Evolutionary conservation across 2,888 invertebrate genomes (phyloP), one percentile per base, ranked within the genome.

Genomic region (Microdon myrmicae): DNA sequence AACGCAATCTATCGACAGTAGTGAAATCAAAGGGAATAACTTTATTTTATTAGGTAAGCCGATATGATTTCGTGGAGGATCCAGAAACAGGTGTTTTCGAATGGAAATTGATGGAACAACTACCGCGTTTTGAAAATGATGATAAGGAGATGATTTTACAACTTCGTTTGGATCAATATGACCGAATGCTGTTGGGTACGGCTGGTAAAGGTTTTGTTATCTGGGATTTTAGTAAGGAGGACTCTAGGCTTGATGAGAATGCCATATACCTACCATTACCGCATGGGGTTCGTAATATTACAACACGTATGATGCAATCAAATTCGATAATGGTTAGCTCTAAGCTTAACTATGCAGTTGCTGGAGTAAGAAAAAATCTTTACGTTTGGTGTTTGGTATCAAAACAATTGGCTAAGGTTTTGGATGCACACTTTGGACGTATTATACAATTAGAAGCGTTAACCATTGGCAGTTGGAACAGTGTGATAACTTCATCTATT

Each of bases 361-460:
- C 96, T 23, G 97, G 96, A 2, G 96, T 98, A 1, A 87, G 94
- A 69, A 96, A 96, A 79, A 95, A 90, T 77, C 83, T 98, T 0
- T 98, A 96, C 77, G 92, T 98, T 0, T 98, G 97, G 96, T 90
- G 89, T 72, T 83, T 96, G 26, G 85, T 89, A 71, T 88, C 87
- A 1, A 86, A 86, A 1, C 88, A 90, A 67, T 82, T 98, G 60
- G 87, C 96, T 17, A 97, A 97, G 80, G 86, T 94, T 2, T 81
- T 98, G 12, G 97, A 98, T 75, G 98, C 97, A 0, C 98, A 98
- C 79, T 98, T 97, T 71, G 97, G 96, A 0, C 83, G 98, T 56
- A 97, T 98, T 7, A 94, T 98, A 49, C 93, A 95, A 70, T 80
- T 98, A 53, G 91, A 91, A 69, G 88, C 95, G 0, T 81, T 97